Evolutionary conservation across 2,888 invertebrate species (phyloP), one percentile per base, ranked within the genome.

Genomic region (Agonopterix arenella): DNA sequence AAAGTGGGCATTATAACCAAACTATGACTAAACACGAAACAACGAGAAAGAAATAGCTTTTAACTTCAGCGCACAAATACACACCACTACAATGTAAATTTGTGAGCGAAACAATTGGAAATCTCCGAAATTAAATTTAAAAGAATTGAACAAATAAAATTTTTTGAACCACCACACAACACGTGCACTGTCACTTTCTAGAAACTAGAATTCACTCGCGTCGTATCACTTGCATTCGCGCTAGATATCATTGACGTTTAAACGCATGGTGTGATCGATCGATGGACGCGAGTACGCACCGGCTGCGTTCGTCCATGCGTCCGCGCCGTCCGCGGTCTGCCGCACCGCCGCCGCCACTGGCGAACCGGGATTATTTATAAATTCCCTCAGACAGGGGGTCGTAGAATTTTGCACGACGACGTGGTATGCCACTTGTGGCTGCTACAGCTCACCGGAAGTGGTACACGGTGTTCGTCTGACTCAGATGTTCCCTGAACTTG

Each of bases 341-440:
- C 84, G 73, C 84, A 76, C 74, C 83, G 83, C 82, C 78, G 84
- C 83, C 85, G 89, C 89, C 90, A 89, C 88, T 89, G 88, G 79
- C 85, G 70, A 66, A 73, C 70, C 80, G 81, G 83, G 80, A 85
- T 84, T 89, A 89, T 89, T 88, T 88, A 88, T 89, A 89, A 88
- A 86, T 88, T 82, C 78, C 79, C 69, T 68, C 80, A 84, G 83
- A 86, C 84, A 86, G 80, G 84, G 85, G 89, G 88, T 88, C 86
- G 85, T 84, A 88, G 85, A 80, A 86, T 80, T 80, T 86, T 74
- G 86, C 47, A 45, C 45, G 47, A 28, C 41, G 44, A 16, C 16
- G 36, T 36, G 45, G 41, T 41, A 50, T 47, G 47, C 38, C 38
- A n/a, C 43, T 47, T 43, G 36, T 18, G 72, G 73, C 73, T 73